Base-by-base conservation (phyloP, 1,140 invertebrate genomes). In the Pseudomyrmex dendroicus region DNA sequence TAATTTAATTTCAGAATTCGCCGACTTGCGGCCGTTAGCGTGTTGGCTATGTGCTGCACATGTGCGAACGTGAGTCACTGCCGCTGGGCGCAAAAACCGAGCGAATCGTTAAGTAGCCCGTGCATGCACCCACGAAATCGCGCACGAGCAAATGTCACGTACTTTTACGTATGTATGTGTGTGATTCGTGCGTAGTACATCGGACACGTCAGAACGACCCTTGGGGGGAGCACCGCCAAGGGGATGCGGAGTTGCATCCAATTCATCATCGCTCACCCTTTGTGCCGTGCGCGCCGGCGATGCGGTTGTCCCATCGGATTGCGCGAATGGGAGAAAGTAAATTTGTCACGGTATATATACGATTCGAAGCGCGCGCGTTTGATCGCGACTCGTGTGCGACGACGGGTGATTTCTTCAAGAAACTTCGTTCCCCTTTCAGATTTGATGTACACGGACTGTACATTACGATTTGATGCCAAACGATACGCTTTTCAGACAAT, bases 1-100 rank as follows among this genome's bases (percentile, higher is more conserved):
- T 86, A 90, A 90, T 90, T 89, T 90, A 84, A 88, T 90, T 89
- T 88, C 76, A 59, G 61, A 74, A 74, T 63, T 59, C 59, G 35
- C 64, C 62, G 74, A 84, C 84, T 85, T 74, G 35, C 35, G 62
- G 63, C 17, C 66, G 74, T 82, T 73, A 61, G 56, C 52, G 54
- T 66, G 62, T 44, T 35, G 77, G 70, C 61, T 59, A 35, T 35
- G 59, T 20, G 17, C 44, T 15, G 66, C 25, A 12, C 68, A 73
- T 73, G 57, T 82, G 74, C 52, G 56, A 66, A 57, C 68, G 50
- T 86, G 68, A 85, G 54, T 86, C 63, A 86, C 50, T 82, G 68
- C 50, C 25, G 5, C 35, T 35, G 44, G 62, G 67, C 44, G 20
- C 84, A 73, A 82, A 84, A 84, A 80, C 68, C 83, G 10, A 15